Conservation (phyloP, 2,888 invertebrate genomes). For the Itoplectis maculator region DNA sequence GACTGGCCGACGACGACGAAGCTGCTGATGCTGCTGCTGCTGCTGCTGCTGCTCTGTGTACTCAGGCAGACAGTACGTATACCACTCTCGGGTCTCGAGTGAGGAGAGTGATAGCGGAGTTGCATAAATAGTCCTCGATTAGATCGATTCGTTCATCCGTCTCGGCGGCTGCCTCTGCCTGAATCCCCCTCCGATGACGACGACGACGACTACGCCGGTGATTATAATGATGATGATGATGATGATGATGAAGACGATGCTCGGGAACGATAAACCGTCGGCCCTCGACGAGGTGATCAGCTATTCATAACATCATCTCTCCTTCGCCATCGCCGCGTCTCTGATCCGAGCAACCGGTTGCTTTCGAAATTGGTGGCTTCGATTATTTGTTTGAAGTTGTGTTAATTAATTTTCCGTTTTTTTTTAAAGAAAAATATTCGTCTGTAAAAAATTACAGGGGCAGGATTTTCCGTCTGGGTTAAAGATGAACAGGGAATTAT, state of each 20-base stretch:
- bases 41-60: not conserved
- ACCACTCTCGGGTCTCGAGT: constrained; percentile 42
- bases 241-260: constrained; percentile 59
- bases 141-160: constrained; percentile 60
- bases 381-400: too few species aligned
- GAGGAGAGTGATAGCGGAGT: constrained; percentile 55
- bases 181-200: constrained; percentile 13
- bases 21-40: not conserved
- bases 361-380: too few species aligned
- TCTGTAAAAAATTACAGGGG: too few species aligned
- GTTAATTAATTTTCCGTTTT: too few species aligned
- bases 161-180: constrained; percentile 39
- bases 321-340: too few species aligned
- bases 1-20: too few species aligned
- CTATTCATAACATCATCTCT: constrained; percentile 50
- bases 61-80: constrained; percentile 20
- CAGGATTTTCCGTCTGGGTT: too few species aligned
- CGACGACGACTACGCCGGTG: constrained; percentile 28
- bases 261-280: constrained; percentile 61
- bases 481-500: too few species aligned
- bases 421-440: too few species aligned
- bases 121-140: constrained; percentile 65
- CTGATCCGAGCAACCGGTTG: too few species aligned
- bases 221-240: constrained; percentile 57
- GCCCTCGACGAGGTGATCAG: constrained; percentile 55